Conservation (phyloP, 2,113 vertebrate species). For the Plestiodon gilberti region DNA sequence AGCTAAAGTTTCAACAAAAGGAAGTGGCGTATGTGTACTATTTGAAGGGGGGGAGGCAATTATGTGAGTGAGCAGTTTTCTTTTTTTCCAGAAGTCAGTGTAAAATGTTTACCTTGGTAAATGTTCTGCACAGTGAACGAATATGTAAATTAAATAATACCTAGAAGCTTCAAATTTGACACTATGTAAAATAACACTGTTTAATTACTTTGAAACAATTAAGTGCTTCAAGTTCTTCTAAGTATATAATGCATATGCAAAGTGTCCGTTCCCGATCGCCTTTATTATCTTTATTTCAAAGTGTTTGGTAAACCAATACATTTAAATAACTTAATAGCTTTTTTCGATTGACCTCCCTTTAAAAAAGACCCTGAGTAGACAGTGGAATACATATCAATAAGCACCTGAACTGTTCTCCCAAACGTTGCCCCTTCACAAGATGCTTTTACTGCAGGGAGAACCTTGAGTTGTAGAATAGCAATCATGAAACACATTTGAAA, state of each 20-base stretch:
- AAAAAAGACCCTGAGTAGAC: conserved; percentile 15
- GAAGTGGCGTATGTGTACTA: conserved; percentile 17
- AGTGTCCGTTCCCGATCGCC: conserved; percentile 7
- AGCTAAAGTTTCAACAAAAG: conserved; percentile 48
- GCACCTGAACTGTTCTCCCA: not conserved
- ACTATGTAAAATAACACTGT: conserved; percentile 29
- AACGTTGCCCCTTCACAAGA: not conserved
- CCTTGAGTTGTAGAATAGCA: not conserved
- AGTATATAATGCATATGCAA: conserved; percentile 16
- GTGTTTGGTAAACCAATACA: conserved; percentile 34
- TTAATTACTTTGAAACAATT: conserved; percentile 52
- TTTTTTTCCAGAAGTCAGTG: conserved; percentile 51
- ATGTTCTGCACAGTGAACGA: conserved; percentile 53
- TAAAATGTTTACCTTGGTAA: conserved; percentile 56
- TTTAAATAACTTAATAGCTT: conserved; percentile 36
- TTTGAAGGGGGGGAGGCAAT: conserved; percentile 1
- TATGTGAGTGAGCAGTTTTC: not conserved
- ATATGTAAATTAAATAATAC: conserved; percentile 49
- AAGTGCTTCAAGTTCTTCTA: conserved; percentile 31
- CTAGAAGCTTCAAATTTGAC: conserved; percentile 37
- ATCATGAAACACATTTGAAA: not conserved
- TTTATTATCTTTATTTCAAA: conserved; percentile 38
- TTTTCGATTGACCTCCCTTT: conserved; percentile 30
- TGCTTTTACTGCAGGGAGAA: not conserved
- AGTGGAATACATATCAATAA: not conserved